A percentile compares a stretch with the other conserved stretches of the same genome.
Conservation (phyloP, 2,888 invertebrate species). For the Leucania comma region DNA sequence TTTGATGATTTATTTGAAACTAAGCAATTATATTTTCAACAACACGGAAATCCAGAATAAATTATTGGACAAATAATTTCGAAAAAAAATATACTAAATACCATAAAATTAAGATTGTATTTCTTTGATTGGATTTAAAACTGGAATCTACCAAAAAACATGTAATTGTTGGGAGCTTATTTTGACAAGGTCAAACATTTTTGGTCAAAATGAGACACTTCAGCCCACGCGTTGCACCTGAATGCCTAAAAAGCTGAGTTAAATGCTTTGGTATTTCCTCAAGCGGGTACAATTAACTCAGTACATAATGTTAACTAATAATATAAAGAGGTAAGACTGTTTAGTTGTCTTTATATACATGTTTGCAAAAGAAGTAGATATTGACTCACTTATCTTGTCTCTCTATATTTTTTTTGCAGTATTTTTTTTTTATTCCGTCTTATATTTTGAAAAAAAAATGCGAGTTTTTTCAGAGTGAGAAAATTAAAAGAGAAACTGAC, state of each 20-base stretch:
- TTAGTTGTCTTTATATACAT: neutral
- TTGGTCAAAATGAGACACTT: constrained; percentile 6
- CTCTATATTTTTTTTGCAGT: too few relatives aligned
- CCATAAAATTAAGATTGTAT: constrained; percentile 14
- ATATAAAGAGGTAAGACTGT: neutral
- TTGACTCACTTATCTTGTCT: too few relatives aligned
- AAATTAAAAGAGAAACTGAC: too few relatives aligned
- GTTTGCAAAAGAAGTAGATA: neutral
- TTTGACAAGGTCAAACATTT: constrained; percentile 32
- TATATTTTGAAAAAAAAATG: too few relatives aligned
- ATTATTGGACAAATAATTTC: constrained; percentile 4
- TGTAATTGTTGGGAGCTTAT: constrained; percentile 13
- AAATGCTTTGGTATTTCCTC: constrained; percentile 27
- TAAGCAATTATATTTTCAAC: neutral
- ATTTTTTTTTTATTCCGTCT: too few relatives aligned
- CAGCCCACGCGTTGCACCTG: constrained; percentile 48
- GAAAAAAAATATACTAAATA: neutral
- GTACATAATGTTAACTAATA: constrained; percentile 12
- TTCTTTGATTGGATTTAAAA: constrained; percentile 3
- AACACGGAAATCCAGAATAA: constrained; percentile 17
- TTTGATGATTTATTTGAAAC: constrained; percentile 4
- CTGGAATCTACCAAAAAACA: neutral
- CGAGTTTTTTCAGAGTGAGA: too few relatives aligned
- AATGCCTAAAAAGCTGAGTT: constrained; percentile 26
- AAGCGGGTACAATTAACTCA: constrained; percentile 34